Conservation (phyloP, 2,888 invertebrate genomes). For the Meteorus cinctellus region DNA sequence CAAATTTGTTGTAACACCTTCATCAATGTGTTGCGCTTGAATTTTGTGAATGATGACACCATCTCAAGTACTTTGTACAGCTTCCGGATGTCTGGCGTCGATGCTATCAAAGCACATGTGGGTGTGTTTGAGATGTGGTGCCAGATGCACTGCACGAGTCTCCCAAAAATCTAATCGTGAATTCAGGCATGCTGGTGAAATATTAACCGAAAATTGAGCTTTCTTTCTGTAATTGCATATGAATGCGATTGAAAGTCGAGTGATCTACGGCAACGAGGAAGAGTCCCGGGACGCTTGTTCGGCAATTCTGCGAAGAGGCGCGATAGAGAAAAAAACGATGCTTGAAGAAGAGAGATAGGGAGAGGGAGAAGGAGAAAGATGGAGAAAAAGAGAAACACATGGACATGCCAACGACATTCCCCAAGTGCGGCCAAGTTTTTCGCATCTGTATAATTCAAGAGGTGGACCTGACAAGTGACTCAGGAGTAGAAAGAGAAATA, state of each 20-base stretch:
- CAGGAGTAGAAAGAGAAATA: slow-evolving; percentile 48
- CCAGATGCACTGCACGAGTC: slow-evolving; percentile 31
- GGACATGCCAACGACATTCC: slow-evolving; percentile 71
- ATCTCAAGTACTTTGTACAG: slow-evolving; percentile 39
- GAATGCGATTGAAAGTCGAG: neutral
- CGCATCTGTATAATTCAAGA: slow-evolving; percentile 56
- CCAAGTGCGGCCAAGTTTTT: slow-evolving; percentile 70
- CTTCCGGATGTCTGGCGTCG: slow-evolving; percentile 33
- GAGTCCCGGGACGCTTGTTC: slow-evolving; percentile 55
- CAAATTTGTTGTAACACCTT: neutral
- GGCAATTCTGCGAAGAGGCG: slow-evolving; percentile 52
- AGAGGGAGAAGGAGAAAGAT: slow-evolving; percentile 48
- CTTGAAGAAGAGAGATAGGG: slow-evolving; percentile 34
- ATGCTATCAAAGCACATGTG: slow-evolving; percentile 41
- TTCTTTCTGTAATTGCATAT: neutral
- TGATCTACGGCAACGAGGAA: slow-evolving; percentile 51
- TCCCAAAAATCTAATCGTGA: slow-evolving; percentile 37
- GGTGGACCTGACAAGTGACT: slow-evolving; percentile 61
- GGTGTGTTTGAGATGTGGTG: slow-evolving; percentile 39
- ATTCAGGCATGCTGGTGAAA: neutral
- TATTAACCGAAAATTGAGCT: neutral
- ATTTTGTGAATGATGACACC: slow-evolving; percentile 43
- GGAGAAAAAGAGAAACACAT: slow-evolving; percentile 52
- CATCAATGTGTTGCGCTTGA: slow-evolving; percentile 14
- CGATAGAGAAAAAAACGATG: slow-evolving; percentile 50